A percentile compares a stretch with the other conserved stretches of the same genome.
Conservation (phyloP, 2,113 vertebrate species). For the Neogale vison region DNA sequence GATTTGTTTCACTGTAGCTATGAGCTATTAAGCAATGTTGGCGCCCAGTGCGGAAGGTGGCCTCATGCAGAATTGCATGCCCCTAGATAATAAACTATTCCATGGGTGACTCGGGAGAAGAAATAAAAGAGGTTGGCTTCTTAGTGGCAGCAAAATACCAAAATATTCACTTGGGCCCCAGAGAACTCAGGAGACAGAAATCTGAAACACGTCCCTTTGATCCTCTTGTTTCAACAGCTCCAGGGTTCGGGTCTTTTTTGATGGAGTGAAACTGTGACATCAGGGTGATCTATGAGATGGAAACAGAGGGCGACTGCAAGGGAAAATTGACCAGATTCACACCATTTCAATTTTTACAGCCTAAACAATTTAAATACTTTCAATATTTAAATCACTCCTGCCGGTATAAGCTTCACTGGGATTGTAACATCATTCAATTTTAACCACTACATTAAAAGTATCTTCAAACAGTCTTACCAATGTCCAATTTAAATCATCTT, state of each 20-base stretch:
- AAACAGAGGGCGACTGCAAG: neutral
- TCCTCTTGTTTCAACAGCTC: neutral
- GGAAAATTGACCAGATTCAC: neutral
- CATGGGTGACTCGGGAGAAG: neutral
- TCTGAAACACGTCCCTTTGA: neutral
- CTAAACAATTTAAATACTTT: neutral
- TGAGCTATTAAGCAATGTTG: neutral
- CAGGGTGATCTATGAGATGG: neutral
- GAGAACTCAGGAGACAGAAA: neutral
- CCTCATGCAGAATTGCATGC: neutral
- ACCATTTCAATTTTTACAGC: neutral
- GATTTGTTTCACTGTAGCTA: neutral
- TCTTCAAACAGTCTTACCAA: neutral
- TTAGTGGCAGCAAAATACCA: neutral
- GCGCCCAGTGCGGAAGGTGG: neutral
- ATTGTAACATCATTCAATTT: constrained; percentile 1
- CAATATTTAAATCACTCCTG: constrained; percentile 2
- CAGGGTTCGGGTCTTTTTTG: neutral
- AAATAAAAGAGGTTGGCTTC: neutral
- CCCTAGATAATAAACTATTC: neutral
- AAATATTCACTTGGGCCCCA: neutral
- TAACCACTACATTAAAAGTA: neutral
- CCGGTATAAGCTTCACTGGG: neutral
- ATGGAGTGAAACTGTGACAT: neutral
- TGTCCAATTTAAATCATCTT: neutral